Base-by-base conservation (phyloP, 1,140 invertebrate genomes). In the Vollenhovia emeryi region DNA sequence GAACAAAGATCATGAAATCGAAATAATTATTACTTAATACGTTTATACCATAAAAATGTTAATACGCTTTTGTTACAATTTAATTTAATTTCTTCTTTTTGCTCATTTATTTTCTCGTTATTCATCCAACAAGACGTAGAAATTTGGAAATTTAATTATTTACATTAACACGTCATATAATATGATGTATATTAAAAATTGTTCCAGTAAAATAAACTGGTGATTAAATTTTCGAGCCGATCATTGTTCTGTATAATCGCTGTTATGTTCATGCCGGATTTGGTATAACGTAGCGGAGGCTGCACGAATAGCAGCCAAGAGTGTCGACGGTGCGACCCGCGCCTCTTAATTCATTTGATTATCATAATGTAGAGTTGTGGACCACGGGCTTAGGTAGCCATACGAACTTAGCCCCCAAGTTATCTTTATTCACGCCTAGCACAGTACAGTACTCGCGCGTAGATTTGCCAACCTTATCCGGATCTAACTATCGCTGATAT, bases 301-400 rank as follows among this genome's bases (percentile, higher is more conserved):
- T 15, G 6, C 40, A 48, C 30, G 45, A 88, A 84, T 52, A 75
- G 50, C 13, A 62, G 43, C 75, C 40, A 40, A 33, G 74, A 85
- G 82, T 88, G 71, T 69, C 74, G 80, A 87, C 71, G 69, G 83
- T 73, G 74, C 84, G 85, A 88, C 75, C 83, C 55, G 52, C 71
- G 80, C 82, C 86, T 89, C 90, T 86, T 93, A 93, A 93, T 93
- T 93, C 87, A 91, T 93, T 93, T 93, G 93, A 93, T 93, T 93
- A 93, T 87, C 90, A 90, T 93, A 93, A 93, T 91, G 87, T 84
- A 86, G 87, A 93, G 86, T 93, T 93, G 93, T 89, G 91, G 89
- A 57, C 73, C 84, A n/a, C 76, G 86, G 88, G 86, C 62, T 55
- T 84, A 76, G 62, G 78, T 71, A 66, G 18, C 66, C 48, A n/a